A percentile compares a stretch with the other conserved stretches of the same genome.
Conservation (phyloP, 2,113 vertebrate genomes). For the Poeciliopsis occidentalis region DNA sequence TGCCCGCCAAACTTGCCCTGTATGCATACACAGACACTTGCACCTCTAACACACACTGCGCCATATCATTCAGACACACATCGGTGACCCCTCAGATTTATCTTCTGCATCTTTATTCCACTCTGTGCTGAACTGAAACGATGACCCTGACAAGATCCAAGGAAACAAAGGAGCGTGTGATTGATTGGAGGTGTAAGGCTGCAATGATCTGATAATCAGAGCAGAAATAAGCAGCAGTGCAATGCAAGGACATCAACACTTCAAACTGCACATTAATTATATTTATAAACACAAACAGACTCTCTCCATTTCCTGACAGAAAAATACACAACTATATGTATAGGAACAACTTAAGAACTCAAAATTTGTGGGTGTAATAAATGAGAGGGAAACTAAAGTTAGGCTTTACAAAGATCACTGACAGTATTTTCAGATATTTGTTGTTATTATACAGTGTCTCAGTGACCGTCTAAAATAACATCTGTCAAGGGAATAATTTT, state of each 20-base stretch:
- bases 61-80: conserved; percentile 35
- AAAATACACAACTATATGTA: neutral
- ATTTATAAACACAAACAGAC: neutral
- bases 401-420: no score
- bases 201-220: conserved; percentile 62
- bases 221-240: conserved; percentile 4
- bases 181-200: conserved; percentile 60
- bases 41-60: conserved; percentile 18
- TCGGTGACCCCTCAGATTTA: conserved; percentile 21
- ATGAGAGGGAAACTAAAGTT: no score
- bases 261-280: neutral
- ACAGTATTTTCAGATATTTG: no score
- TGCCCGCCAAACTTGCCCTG: conserved; percentile 58
- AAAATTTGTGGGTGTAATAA: no score
- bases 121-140: conserved; percentile 52
- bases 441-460: no score
- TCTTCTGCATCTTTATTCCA: neutral
- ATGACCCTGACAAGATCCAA: conserved; percentile 56
- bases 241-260: conserved; percentile 5
- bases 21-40: conserved; percentile 23
- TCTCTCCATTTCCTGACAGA: neutral
- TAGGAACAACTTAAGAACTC: neutral
- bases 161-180: conserved; percentile 37
- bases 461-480: neutral
- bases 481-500: neutral